Percentiles rank a stretch among this genome's conserved stretches.
phyloP scores from a whole-genome alignment of 2,113 vertebrate genomes.

The Bubo blakistoni region DNA sequence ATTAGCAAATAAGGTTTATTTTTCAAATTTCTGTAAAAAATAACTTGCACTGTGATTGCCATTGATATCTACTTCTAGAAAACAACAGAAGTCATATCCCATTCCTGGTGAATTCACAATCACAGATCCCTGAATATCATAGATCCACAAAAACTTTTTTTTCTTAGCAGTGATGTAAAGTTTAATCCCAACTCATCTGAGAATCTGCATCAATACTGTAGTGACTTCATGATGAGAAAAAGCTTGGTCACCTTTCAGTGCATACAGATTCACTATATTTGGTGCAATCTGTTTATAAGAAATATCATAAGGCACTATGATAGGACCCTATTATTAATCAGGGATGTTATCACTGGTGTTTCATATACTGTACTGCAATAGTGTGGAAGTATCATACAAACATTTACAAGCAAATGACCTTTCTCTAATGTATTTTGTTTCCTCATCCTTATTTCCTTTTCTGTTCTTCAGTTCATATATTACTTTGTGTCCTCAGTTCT shows the following conservation, averaged over 20 bases:
- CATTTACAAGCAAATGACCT: neutral
- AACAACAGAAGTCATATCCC: neutral
- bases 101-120: neutral
- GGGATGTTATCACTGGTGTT: neutral
- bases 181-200: neutral
- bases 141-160: neutral
- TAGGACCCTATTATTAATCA: neutral
- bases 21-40: neutral
- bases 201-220: neutral
- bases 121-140: neutral
- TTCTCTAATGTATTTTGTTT: neutral
- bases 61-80: neutral
- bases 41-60: neutral
- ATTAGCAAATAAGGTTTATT: neutral
- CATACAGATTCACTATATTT: neutral
- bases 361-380: neutral
- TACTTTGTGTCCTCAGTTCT: neutral
- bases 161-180: neutral
- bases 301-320: neutral
- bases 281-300: neutral
- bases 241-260: neutral
- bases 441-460: neutral
- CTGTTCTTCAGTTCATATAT: neutral
- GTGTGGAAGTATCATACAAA: neutral
- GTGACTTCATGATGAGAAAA: neutral